Conservation (phyloP, 37 sponge, comb jelly and placozoan species). For the Cladorhizidae sp. region DNA sequence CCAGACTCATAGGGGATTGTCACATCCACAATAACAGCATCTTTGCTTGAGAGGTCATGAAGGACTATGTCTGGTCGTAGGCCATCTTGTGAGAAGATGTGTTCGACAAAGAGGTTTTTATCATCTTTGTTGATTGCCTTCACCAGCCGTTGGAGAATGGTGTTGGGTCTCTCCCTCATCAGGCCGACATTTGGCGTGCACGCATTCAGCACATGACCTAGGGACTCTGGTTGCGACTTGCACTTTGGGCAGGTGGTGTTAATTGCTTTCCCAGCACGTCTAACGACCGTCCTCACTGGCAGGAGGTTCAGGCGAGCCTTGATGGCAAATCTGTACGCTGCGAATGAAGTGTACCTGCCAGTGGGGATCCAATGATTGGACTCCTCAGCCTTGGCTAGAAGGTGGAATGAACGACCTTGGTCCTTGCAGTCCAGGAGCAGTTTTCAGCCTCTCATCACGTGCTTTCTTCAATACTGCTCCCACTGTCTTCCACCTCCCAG, state of each 20-base stretch:
- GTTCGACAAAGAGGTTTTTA: conserved; percentile 16
- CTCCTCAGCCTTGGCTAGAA: too few species aligned
- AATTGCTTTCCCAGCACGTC: not conserved
- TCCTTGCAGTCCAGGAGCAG: too few species aligned
- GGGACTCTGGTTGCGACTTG: conserved; percentile 11
- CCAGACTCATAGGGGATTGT: not conserved
- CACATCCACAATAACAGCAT: conserved; percentile 19
- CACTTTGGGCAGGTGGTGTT: conserved; percentile 26
- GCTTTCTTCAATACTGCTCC: too few species aligned
- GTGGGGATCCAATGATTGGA: too few species aligned
- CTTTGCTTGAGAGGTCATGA: not conserved
- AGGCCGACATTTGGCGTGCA: conserved; percentile 16
- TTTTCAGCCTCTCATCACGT: too few species aligned
- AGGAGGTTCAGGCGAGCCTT: conserved; percentile 40
- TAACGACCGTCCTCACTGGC: conserved; percentile 19
- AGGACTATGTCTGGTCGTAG: conserved; percentile 26
- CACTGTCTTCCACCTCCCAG: too few species aligned
- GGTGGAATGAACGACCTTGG: too few species aligned
- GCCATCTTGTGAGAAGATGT: conserved; percentile 4
- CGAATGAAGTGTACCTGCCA: too few species aligned
- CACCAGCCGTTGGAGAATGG: conserved; percentile 23
- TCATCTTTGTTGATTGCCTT: conserved; percentile 7
- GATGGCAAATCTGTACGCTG: not conserved
- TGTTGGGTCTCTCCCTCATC: conserved; percentile 31
- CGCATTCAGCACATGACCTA: conserved; percentile 45